phyloP scores from a whole-genome alignment of 2,113 vertebrate genomes.

The Regulus satrapa region DNA sequence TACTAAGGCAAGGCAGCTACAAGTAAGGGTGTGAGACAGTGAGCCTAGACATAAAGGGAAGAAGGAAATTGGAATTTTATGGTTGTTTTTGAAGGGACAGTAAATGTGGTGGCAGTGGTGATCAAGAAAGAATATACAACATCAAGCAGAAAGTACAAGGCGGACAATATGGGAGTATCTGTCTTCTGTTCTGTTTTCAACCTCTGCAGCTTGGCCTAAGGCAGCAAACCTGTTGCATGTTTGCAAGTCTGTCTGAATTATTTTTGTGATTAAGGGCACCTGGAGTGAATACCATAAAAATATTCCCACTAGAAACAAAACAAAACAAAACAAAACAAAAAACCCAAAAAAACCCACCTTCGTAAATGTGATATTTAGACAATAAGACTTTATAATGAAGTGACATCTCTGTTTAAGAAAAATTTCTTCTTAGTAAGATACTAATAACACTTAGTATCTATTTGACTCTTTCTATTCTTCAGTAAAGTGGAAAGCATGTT shows the following conservation, averaged over 20 bases:
- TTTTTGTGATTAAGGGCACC: neutral
- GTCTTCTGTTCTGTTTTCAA: neutral
- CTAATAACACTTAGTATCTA: neutral
- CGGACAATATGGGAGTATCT: neutral
- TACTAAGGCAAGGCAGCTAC: neutral
- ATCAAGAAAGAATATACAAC: neutral
- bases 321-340: no score
- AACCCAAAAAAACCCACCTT: no score
- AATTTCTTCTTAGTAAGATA: neutral
- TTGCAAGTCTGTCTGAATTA: neutral
- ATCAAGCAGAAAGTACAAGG: neutral
- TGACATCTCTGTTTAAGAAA: neutral
- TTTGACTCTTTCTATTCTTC: neutral
- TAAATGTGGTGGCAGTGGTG: neutral
- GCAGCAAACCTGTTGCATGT: neutral
- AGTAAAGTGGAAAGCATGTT: neutral
- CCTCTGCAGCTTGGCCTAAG: neutral
- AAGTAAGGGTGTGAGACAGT: neutral
- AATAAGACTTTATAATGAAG: neutral
- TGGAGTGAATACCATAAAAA: neutral
- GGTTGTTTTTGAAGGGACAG: neutral
- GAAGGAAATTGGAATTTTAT: neutral
- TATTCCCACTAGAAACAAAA: neutral
- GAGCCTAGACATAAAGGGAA: neutral
- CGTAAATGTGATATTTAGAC: neutral